A percentile compares a stretch with the other conserved stretches of the same genome.
These are phyloP conservation scores for Muraenolepis orangiensis DNA, from an alignment of 2,797 vertebrate genomes.

Conservation along the genomic window DNA sequence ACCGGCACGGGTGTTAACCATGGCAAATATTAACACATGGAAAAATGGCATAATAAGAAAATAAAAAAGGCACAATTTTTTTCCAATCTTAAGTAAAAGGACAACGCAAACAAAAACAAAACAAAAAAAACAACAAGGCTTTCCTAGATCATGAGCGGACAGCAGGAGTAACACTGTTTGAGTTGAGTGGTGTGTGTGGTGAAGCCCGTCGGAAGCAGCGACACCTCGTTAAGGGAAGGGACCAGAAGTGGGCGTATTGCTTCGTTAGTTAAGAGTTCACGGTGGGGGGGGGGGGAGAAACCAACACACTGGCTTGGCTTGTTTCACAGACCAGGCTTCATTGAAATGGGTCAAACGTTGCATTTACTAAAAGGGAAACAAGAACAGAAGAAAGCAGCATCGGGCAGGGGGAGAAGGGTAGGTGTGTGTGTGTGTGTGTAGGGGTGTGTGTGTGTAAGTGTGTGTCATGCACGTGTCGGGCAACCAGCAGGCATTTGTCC, in stretches of 20 bases:
- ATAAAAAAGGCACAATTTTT: slow-evolving; percentile 93
- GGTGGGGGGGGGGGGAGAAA: slow-evolving; percentile 44
- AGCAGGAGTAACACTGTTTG: slow-evolving; percentile 97
- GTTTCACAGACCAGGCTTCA: slow-evolving; percentile 33
- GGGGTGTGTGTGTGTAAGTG: no score
- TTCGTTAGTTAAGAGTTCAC: slow-evolving; percentile 64
- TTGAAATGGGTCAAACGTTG: slow-evolving; percentile 38
- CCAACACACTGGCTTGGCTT: slow-evolving; percentile 29
- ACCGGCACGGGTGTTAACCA: slow-evolving; percentile 84
- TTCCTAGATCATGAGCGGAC: slow-evolving; percentile 84
- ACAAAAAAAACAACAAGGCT: slow-evolving; percentile 69
- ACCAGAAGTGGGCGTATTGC: slow-evolving; percentile 66
- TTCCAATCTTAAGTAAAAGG: slow-evolving; percentile 75
- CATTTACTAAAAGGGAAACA: slow-evolving; percentile 47
- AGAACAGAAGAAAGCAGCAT: slow-evolving; percentile 68
- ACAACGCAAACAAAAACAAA: slow-evolving; percentile 63
- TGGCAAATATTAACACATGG: slow-evolving; percentile 84
- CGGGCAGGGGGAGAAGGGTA: slow-evolving; percentile 31
- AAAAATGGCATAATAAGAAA: slow-evolving; percentile 88
- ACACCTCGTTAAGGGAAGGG: slow-evolving; percentile 50
- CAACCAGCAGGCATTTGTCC: slow-evolving; percentile 73
- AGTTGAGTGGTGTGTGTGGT: no score
- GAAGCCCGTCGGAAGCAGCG: slow-evolving; percentile 59
- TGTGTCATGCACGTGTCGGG: slow-evolving; percentile 67
- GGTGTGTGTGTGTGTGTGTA: background rate